These are phyloP conservation scores for Tinea trinotella DNA, from an alignment of 2,888 invertebrate genomes.

Conservation along the genomic window DNA sequence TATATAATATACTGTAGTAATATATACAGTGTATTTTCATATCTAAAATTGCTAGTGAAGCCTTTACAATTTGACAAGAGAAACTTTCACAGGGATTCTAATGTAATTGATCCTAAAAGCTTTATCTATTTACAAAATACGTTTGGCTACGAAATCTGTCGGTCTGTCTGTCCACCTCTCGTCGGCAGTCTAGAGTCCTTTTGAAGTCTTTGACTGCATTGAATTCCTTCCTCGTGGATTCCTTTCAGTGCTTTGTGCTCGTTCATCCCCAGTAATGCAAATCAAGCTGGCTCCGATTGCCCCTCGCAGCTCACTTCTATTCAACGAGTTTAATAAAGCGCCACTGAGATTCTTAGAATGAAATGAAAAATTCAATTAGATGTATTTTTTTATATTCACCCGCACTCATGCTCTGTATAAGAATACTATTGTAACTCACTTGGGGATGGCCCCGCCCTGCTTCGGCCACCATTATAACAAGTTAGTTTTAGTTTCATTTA, in stretches of 20 bases:
- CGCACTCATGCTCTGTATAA: background rate
- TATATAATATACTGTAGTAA: no score
- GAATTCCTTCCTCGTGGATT: conserved; percentile 32
- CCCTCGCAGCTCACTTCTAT: conserved; percentile 35
- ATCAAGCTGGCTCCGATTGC: conserved; percentile 45
- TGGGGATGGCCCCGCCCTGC: background rate
- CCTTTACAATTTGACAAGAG: background rate
- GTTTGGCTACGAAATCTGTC: background rate
- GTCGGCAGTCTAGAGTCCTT: conserved; percentile 20
- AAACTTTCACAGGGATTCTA: background rate
- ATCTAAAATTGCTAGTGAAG: background rate
- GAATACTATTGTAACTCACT: background rate
- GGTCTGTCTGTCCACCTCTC: conserved; percentile 14
- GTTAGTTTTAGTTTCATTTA: conserved; percentile 4
- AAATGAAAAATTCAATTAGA: conserved; percentile 55
- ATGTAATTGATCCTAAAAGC: conserved; percentile 4
- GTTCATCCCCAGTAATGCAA: conserved; percentile 42
- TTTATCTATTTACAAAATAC: conserved; percentile 2
- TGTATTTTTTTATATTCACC: background rate
- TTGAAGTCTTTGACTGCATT: conserved; percentile 33
- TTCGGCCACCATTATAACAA: background rate
- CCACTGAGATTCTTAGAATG: conserved; percentile 35
- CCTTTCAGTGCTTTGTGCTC: conserved; percentile 38
- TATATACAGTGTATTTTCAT: background rate
- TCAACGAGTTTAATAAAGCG: conserved; percentile 51